These are phyloP conservation scores for Xenus cinereus DNA, from an alignment of 2,113 vertebrate genomes.

Conservation along the genomic window DNA sequence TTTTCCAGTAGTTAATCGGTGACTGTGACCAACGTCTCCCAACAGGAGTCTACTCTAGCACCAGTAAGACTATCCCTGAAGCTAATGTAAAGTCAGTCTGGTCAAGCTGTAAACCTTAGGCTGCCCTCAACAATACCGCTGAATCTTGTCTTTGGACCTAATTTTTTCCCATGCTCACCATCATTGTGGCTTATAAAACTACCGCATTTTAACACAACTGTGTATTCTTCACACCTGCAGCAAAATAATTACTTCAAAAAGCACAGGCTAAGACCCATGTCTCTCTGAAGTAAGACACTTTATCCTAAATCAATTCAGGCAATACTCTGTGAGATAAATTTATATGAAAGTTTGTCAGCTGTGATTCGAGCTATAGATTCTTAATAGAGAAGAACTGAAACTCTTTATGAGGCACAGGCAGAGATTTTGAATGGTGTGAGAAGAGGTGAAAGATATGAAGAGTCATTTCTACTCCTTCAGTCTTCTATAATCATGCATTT, in stretches of 20 bases:
- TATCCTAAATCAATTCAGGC: conserved; percentile 44
- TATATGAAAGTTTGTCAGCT: conserved; percentile 24
- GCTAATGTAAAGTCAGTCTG: not conserved
- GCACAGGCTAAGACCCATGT: not conserved
- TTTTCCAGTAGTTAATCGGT: not conserved
- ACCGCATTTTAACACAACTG: not conserved
- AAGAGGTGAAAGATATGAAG: not conserved
- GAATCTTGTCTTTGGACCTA: not conserved
- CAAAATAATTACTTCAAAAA: conserved; percentile 3
- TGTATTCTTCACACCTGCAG: not conserved
- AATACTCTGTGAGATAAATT: not conserved
- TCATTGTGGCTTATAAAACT: not conserved
- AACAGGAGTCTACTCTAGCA: not conserved
- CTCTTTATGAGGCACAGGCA: not conserved
- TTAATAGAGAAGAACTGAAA: not conserved
- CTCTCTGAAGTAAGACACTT: not conserved
- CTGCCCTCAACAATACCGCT: not conserved
- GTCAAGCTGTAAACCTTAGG: not conserved
- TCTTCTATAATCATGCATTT: not conserved
- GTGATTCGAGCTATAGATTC: not conserved
- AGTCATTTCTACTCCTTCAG: not conserved
- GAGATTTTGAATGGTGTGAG: not conserved
- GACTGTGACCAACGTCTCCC: not conserved
- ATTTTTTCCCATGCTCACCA: not conserved
- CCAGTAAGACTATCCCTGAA: not conserved